Base-by-base conservation (phyloP, 2,888 invertebrate species). In the Allygus modestus region DNA sequence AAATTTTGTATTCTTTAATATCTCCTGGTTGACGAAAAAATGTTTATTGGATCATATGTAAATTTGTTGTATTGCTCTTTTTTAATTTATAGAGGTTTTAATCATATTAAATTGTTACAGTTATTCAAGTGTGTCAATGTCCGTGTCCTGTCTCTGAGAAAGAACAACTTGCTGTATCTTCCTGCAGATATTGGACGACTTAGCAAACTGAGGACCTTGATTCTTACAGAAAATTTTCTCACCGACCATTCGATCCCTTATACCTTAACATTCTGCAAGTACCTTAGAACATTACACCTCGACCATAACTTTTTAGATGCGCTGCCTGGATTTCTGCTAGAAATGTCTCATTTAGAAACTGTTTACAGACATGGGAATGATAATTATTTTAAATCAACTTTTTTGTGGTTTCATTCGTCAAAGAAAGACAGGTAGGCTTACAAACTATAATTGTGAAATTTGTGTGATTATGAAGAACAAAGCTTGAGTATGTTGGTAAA, bases 291-390 rank as follows among this genome's bases (percentile, higher is more conserved):
- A 15, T 87, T 91, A 1, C 89, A 90, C 69, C 87, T 91, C 15
- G 91, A 91, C 87, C 90, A 91, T 87, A 91, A 91, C 87, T 89
- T 90, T 20, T 88, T 91, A 33, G 91, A 91, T 87, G 91, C 91
- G 2, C 88, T 91, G 37, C 91, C 91, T 31, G 91, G 91, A 11
- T 91, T 91, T 87, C 88, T 91, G 46, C 88, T 91, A 43, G 87
- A 89, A 71, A 90, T 91, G 90, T 87, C 89, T 2, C 89, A 89
- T 77, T 88, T 91, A 20, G 88, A 89, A 82, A 91, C 90, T 33
- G 91, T 91, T n/a, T 90, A 91, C 89, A 89, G 91, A 41, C 91
- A 91, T 88, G 91, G 91, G 58, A 91, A 91, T 88, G 91, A 91
- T 87, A 91, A 91, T 87, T 91, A 91, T 87, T 91, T 91, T 87